Conservation (phyloP, 2,113 vertebrate species). For the Panthera tigris region DNA sequence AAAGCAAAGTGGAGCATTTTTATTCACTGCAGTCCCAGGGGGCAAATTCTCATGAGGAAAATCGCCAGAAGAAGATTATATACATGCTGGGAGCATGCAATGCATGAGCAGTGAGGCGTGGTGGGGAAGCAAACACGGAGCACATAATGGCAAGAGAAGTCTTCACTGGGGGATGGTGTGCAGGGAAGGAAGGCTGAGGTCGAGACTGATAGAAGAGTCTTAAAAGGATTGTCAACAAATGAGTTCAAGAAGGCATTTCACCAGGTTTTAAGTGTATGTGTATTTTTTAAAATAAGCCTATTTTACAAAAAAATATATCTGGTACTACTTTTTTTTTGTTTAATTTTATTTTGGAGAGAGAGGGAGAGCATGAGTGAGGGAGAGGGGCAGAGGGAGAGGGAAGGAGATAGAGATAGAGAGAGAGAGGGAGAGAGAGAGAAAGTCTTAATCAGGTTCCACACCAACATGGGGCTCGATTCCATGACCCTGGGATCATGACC, state of each 20-base stretch:
- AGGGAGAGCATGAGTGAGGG: too few relatives aligned
- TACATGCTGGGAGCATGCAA: background rate
- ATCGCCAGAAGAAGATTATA: background rate
- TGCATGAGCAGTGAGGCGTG: background rate
- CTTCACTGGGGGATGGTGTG: accelerated
- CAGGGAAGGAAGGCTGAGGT: background rate
- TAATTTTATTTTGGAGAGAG: too few relatives aligned
- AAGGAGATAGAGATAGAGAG: too few relatives aligned
- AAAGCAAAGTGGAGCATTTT: background rate
- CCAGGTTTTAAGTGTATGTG: background rate
- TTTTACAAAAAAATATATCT: background rate
- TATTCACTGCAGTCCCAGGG: background rate
- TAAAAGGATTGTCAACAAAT: background rate
- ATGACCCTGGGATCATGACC: too few relatives aligned
- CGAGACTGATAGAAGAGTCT: background rate
- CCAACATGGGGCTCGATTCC: too few relatives aligned
- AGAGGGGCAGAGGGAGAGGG: too few relatives aligned
- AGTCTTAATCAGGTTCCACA: too few relatives aligned
- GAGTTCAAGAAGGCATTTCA: background rate
- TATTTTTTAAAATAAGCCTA: background rate
- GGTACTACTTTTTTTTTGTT: background rate
- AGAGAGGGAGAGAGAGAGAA: too few relatives aligned
- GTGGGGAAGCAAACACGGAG: background rate
- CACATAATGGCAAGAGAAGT: background rate
- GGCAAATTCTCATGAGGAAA: background rate